phyloP scores from a whole-genome alignment of 2,113 vertebrate species.

The Passer montanus region DNA sequence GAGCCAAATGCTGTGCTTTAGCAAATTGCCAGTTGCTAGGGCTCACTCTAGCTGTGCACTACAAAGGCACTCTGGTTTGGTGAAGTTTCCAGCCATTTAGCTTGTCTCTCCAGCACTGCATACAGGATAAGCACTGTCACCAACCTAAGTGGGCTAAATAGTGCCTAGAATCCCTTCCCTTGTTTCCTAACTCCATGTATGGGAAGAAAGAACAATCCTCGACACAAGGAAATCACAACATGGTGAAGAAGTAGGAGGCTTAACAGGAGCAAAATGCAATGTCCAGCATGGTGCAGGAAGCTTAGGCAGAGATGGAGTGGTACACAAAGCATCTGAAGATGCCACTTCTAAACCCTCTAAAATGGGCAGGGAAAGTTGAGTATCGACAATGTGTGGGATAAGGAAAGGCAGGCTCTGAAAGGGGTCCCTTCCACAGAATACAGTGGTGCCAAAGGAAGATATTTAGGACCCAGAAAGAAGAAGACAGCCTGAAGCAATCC shows the following conservation, averaged over 20 bases:
- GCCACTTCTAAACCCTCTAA: background rate
- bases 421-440: background rate
- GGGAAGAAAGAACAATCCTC: background rate
- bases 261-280: background rate
- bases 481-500: background rate
- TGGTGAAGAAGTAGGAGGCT: accelerated
- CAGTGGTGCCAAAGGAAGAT: background rate
- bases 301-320: background rate
- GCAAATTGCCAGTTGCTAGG: background rate
- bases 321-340: background rate
- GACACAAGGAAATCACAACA: background rate
- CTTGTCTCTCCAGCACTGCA: background rate
- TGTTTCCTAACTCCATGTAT: background rate
- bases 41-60: background rate
- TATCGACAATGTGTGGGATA: accelerated
- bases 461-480: background rate
- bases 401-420: background rate
- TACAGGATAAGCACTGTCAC: background rate
- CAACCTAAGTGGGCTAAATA: background rate
- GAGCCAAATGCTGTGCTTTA: constrained; percentile 29
- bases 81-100: background rate
- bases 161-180: background rate
- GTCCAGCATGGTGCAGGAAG: background rate
- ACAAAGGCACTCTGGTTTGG: background rate
- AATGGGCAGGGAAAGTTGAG: background rate